Evolutionary conservation across 2,797 vertebrate genomes (phyloP).

Genomic region (Chlorospingus semifuscus): DNA sequence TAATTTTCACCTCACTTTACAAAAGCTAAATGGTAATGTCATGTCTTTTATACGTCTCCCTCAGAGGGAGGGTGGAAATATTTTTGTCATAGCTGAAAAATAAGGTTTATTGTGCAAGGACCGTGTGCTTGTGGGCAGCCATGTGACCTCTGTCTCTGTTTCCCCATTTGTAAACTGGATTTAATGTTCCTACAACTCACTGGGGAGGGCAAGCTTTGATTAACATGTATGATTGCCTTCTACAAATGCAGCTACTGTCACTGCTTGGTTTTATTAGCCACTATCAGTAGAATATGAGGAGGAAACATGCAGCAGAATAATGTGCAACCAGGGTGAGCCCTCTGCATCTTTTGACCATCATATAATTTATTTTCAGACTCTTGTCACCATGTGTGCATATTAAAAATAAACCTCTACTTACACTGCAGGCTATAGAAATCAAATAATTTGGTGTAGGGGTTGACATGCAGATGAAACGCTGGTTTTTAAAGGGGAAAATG

Average conservation of each 20-base stretch:
- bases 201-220: background rate
- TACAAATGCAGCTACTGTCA: background rate
- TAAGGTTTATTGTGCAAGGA: background rate
- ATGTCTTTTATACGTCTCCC: background rate
- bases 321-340: background rate
- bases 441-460: background rate
- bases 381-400: background rate
- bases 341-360: background rate
- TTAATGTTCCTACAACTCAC: background rate
- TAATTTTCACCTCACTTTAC: background rate
- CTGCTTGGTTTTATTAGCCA: background rate
- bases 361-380: background rate
- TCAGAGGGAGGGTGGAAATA: background rate
- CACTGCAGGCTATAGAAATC: background rate
- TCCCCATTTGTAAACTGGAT: background rate
- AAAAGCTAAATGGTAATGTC: background rate
- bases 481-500: background rate
- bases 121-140: background rate
- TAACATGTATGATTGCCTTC: background rate
- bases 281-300: background rate
- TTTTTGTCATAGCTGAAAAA: background rate
- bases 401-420: background rate
- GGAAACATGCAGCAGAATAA: background rate
- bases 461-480: background rate
- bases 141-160: background rate